Evolutionary conservation across 2,888 invertebrate genomes (phyloP).

Genomic region (Folsomia manolachei): DNA sequence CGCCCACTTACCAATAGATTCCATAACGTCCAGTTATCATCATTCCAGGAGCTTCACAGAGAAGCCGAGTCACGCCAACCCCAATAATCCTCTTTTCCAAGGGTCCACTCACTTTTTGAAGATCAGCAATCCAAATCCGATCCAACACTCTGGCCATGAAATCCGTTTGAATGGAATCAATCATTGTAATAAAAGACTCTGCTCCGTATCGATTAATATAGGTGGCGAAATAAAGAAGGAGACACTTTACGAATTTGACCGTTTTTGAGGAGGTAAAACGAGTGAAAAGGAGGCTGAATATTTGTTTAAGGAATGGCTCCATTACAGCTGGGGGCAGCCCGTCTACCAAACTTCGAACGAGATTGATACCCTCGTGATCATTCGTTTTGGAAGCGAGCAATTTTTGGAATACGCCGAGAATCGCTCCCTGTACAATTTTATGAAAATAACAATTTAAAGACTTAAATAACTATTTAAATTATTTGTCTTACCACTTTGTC

Average conservation of each 20-base stretch:
- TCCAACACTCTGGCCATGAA: constrained; percentile 97
- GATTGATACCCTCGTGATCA: constrained; percentile 92
- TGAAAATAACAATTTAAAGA: constrained; percentile 24
- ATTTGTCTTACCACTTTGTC: constrained; percentile 67
- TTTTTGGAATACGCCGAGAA: constrained; percentile 94
- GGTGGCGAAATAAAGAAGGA: constrained; percentile 86
- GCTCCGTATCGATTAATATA: constrained; percentile 80
- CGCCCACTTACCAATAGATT: constrained; percentile 58
- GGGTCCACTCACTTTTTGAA: constrained; percentile 78
- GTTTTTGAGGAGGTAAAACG: constrained; percentile 90
- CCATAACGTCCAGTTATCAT: constrained; percentile 67
- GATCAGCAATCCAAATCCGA: constrained; percentile 77
- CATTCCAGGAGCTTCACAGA: constrained; percentile 69
- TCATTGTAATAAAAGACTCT: constrained; percentile 67
- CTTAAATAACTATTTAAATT: background rate
- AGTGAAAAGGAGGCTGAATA: constrained; percentile 89
- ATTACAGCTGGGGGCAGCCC: constrained; percentile 74
- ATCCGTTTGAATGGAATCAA: constrained; percentile 81
- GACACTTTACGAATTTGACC: constrained; percentile 84
- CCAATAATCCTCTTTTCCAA: constrained; percentile 87
- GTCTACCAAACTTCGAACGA: constrained; percentile 81
- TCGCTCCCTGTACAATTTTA: constrained; percentile 53
- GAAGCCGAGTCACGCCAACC: constrained; percentile 79
- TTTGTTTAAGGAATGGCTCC: constrained; percentile 75
- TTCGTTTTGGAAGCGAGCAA: constrained; percentile 90